These are phyloP conservation scores for Nomia melanderi DNA, from an alignment of 1,140 invertebrate species.

Conservation along the genomic window DNA sequence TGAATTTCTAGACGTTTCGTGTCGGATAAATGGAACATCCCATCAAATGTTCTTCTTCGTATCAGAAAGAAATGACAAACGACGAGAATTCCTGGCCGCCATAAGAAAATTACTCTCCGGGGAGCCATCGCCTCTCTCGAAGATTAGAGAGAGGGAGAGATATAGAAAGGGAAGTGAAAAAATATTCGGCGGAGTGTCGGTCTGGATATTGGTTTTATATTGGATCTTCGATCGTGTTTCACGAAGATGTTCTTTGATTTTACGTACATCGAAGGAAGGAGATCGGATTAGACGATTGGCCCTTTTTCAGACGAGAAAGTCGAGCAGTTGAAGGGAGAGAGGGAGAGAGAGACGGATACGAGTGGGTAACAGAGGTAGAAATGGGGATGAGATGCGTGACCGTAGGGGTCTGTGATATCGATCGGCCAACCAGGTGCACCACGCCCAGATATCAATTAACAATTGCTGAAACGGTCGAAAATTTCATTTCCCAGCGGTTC, in stretches of 20 bases:
- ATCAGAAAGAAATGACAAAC: neutral
- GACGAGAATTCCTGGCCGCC: neutral
- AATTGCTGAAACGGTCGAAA: constrained; percentile 17
- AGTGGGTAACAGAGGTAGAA: constrained; percentile 23
- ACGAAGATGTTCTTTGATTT: constrained; percentile 15
- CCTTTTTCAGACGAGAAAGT: neutral
- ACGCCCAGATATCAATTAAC: constrained; percentile 74
- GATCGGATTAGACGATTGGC: constrained; percentile 28
- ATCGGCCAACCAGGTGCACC: constrained; percentile 72
- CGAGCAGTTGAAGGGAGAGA: neutral
- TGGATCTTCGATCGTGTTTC: constrained; percentile 58
- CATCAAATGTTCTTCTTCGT: neutral
- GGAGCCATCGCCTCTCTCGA: neutral
- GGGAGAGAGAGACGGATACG: neutral
- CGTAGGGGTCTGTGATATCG: constrained; percentile 67
- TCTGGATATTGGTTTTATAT: constrained; percentile 68
- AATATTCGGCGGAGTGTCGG: constrained; percentile 39
- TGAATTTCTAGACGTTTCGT: neutral
- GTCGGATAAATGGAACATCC: neutral
- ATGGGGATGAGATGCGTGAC: constrained; percentile 22
- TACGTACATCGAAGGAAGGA: neutral
- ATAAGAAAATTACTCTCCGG: constrained; percentile 11
- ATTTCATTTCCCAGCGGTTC: neutral
- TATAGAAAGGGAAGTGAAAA: neutral
- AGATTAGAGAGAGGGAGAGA: no score